A percentile compares a stretch with the other conserved stretches of the same genome.
These are phyloP conservation scores for Hyles euphorbiae DNA, from an alignment of 1,140 invertebrate species.

Conservation along the genomic window DNA sequence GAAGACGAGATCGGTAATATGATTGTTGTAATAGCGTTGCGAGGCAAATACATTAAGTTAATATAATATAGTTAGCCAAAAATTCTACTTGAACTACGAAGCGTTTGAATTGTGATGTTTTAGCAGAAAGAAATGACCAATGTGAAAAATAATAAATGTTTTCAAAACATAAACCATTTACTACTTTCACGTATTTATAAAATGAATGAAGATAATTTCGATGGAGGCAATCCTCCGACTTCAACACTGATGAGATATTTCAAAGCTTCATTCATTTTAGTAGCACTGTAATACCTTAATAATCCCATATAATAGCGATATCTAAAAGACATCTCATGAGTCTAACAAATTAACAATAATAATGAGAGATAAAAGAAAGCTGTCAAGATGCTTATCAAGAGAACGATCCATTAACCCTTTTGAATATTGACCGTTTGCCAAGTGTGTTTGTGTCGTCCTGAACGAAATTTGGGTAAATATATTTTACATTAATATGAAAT, in stretches of 20 bases:
- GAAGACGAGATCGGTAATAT: slow-evolving; percentile 8
- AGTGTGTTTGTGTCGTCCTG: slow-evolving; percentile 70
- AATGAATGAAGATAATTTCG: slow-evolving; percentile 32
- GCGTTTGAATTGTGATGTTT: slow-evolving; percentile 58
- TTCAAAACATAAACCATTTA: slow-evolving; percentile 46
- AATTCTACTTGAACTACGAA: slow-evolving; percentile 35
- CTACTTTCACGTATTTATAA: slow-evolving; percentile 23
- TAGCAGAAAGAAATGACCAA: slow-evolving; percentile 57
- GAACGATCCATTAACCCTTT: slow-evolving; percentile 44
- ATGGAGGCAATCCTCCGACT: background rate
- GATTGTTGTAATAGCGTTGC: slow-evolving; percentile 24
- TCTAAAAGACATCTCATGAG: slow-evolving; percentile 7
- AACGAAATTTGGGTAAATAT: slow-evolving; percentile 70
- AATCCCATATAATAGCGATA: background rate
- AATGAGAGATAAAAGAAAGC: slow-evolving; percentile 52
- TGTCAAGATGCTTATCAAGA: slow-evolving; percentile 73
- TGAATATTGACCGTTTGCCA: slow-evolving; percentile 56
- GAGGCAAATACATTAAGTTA: slow-evolving; percentile 19
- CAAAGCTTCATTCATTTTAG: slow-evolving; percentile 39
- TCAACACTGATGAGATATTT: background rate
- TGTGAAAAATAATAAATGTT: slow-evolving; percentile 71
- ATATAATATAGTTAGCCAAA: slow-evolving; percentile 48
- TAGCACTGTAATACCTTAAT: slow-evolving; percentile 19
- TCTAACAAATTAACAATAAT: slow-evolving; percentile 18
- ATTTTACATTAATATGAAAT: slow-evolving; percentile 64